Conservation (phyloP, 2,113 vertebrate species). For the Erythrocercus mccallii region DNA sequence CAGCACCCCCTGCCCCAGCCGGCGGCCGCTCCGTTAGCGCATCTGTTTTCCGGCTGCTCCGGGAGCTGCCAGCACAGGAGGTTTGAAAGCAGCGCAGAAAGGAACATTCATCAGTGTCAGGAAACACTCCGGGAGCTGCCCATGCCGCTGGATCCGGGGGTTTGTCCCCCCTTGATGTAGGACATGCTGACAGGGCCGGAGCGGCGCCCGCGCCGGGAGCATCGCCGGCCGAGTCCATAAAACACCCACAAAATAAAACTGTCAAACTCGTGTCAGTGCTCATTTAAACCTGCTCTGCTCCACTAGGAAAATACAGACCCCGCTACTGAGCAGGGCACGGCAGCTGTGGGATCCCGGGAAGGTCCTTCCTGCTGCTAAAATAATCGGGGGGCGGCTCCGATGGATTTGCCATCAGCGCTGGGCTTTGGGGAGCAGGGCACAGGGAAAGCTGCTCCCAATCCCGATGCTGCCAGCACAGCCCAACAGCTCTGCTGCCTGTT, state of each 20-base stretch:
- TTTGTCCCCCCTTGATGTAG: slow-evolving; percentile 29
- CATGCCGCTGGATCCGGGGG: background rate
- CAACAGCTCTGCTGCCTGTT: background rate
- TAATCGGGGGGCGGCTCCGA: background rate
- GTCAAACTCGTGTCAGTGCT: slow-evolving; percentile 57
- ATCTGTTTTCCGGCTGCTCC: background rate
- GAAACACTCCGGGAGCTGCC: slow-evolving; percentile 12
- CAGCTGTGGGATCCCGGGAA: background rate
- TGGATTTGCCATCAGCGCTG: background rate
- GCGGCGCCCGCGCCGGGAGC: background rate
- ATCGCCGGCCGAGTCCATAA: slow-evolving; percentile 37
- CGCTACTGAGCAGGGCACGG: slow-evolving; percentile 7
- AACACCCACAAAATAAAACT: slow-evolving; percentile 51
- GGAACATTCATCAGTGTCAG: slow-evolving; percentile 53
- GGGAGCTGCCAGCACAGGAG: slow-evolving; percentile 9
- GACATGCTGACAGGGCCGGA: slow-evolving; percentile 53
- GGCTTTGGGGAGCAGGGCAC: background rate
- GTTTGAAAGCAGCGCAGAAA: slow-evolving; percentile 41
- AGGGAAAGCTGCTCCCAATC: background rate
- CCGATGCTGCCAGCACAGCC: background rate
- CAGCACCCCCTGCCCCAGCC: background rate
- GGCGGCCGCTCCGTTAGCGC: background rate
- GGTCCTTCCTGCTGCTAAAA: background rate
- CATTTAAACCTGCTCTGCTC: slow-evolving; percentile 48
- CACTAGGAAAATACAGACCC: slow-evolving; percentile 28